These are phyloP conservation scores for Calephelis perditalis DNA, from an alignment of 2,888 invertebrate genomes.

Conservation along the genomic window DNA sequence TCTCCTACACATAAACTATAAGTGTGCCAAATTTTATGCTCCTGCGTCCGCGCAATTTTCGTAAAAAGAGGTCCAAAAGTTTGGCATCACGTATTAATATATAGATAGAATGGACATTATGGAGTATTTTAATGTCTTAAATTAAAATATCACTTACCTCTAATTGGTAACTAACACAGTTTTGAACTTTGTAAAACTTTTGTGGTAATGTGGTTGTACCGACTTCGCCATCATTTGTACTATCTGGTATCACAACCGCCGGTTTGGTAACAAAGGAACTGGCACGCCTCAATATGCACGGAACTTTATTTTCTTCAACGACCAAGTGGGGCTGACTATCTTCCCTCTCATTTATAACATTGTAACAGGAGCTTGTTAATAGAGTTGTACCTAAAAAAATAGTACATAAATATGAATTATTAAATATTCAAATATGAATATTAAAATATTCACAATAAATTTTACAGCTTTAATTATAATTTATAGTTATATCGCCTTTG, in stretches of 20 bases:
- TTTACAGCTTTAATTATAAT: too few species aligned
- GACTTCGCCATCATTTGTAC: conserved; percentile 50
- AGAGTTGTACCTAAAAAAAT: background rate
- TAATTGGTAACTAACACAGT: conserved; percentile 38
- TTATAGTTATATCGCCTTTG: too few species aligned
- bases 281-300: conserved; percentile 46
- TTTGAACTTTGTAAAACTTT: conserved; percentile 36
- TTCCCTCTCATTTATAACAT: conserved; percentile 61
- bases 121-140: background rate
- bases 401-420: too few species aligned
- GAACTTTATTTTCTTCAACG: conserved; percentile 49
- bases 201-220: conserved; percentile 48
- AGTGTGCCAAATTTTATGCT: too few species aligned
- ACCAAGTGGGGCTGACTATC: conserved; percentile 46
- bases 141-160: conserved; percentile 38
- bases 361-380: conserved; percentile 48
- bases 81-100: too few species aligned
- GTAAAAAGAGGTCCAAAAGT: too few species aligned
- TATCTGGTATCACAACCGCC: conserved; percentile 44
- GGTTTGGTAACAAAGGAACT: conserved; percentile 35
- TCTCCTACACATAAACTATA: too few species aligned
- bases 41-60: too few species aligned
- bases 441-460: too few species aligned
- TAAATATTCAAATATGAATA: too few species aligned
- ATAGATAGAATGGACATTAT: too few species aligned